phyloP scores from a whole-genome alignment of 1,140 invertebrate genomes.

The Wiebesia pumilae region DNA sequence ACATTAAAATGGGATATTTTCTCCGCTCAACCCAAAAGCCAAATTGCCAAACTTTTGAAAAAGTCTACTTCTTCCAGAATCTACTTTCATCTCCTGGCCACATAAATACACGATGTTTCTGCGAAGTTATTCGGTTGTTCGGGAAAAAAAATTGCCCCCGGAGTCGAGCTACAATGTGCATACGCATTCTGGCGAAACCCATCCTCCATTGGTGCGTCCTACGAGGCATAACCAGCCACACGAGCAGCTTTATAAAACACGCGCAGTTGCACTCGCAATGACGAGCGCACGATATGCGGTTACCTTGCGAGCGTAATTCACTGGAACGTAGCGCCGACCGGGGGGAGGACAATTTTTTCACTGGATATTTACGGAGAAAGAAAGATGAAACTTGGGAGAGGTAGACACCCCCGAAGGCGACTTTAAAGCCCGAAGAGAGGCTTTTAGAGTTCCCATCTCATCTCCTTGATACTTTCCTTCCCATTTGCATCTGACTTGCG shows the following conservation, averaged over 20 bases:
- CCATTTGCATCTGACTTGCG: background rate
- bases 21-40: background rate
- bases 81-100: background rate
- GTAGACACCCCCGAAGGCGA: background rate
- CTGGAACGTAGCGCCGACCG: background rate
- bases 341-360: background rate
- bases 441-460: slow-evolving; percentile 32
- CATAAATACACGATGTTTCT: slow-evolving; percentile 27
- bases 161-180: background rate
- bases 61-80: background rate
- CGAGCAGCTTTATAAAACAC: background rate
- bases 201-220: background rate
- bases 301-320: slow-evolving; percentile 16
- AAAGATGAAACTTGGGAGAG: background rate
- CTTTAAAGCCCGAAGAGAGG: slow-evolving; percentile 35
- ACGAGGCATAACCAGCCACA: background rate
- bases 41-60: slow-evolving; percentile 40
- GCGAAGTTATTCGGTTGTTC: background rate
- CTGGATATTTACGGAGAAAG: slow-evolving; percentile 20
- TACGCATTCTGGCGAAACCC: background rate
- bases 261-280: background rate
- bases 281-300: background rate
- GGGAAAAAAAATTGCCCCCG: background rate
- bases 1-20: slow-evolving; percentile 18
- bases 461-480: background rate